phyloP scores from a whole-genome alignment of 2,888 invertebrate genomes.

The Lepidochitona cinerea region DNA sequence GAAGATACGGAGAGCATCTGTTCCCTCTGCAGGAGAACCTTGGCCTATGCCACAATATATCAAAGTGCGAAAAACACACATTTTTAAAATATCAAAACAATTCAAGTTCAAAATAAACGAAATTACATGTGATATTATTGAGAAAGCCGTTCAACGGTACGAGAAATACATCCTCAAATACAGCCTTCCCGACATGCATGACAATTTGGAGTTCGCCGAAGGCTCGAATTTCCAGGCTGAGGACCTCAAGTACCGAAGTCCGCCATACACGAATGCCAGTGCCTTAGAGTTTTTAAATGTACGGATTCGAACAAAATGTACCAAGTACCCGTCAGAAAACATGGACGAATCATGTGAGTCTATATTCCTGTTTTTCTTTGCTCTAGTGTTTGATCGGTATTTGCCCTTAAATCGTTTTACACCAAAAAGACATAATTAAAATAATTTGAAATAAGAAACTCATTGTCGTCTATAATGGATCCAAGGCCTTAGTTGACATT shows the following conservation, averaged over 20 bases:
- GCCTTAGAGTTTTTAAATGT: slow-evolving; percentile 42
- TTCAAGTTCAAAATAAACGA: slow-evolving; percentile 66
- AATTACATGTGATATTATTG: slow-evolving; percentile 75
- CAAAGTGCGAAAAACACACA: slow-evolving; percentile 60
- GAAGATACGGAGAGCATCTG: slow-evolving; percentile 63
- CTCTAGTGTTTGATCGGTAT: no score
- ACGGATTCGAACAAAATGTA: slow-evolving; percentile 54
- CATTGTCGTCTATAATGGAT: no score
- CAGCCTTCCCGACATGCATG: slow-evolving; percentile 55
- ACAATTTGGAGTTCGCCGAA: slow-evolving; percentile 58
- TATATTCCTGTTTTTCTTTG: no score
- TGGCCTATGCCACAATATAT: slow-evolving; percentile 79
- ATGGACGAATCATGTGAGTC: slow-evolving; percentile 63
- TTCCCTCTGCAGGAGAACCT: slow-evolving; percentile 74
- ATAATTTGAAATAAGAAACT: no score
- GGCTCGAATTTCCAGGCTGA: slow-evolving; percentile 51
- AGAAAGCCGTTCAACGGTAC: slow-evolving; percentile 75
- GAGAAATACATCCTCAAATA: slow-evolving; percentile 70
- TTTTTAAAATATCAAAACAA: slow-evolving; percentile 42
- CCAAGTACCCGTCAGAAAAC: slow-evolving; percentile 45
- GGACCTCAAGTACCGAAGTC: slow-evolving; percentile 42
- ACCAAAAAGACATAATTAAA: no score
- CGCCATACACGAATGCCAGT: slow-evolving; percentile 43
- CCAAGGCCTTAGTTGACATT: no score
- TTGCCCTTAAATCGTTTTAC: no score